phyloP scores from a whole-genome alignment of 2,113 vertebrate genomes.

The Protobothrops mucrosquamatus region DNA sequence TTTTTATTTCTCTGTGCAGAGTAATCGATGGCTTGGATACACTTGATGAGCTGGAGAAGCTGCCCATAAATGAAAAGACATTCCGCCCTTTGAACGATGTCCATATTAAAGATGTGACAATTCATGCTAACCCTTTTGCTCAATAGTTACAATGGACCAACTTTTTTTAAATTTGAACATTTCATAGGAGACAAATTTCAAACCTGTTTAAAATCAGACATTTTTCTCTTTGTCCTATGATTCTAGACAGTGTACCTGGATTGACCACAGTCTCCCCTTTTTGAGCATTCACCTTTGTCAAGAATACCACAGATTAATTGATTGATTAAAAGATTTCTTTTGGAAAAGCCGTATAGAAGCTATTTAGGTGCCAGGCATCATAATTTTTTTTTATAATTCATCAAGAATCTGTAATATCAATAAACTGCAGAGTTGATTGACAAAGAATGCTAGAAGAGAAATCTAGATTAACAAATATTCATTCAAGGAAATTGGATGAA shows the following conservation, averaged over 20 bases:
- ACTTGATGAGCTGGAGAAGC: constrained; percentile 94
- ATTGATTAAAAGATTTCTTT: not conserved
- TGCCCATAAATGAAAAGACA: constrained; percentile 94
- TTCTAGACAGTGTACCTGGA: not conserved
- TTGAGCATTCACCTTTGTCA: not conserved
- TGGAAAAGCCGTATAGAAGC: not conserved
- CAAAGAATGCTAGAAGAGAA: not conserved
- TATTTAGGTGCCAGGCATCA: not conserved
- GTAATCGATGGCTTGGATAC: constrained; percentile 96
- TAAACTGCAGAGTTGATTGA: not conserved
- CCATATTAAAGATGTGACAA: constrained; percentile 88
- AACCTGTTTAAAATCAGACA: not conserved
- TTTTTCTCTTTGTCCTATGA: not conserved
- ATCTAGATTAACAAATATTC: not conserved
- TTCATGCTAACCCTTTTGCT: constrained; percentile 97
- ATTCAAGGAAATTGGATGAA: not conserved
- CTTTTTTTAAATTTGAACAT: not conserved
- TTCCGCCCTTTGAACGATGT: constrained; percentile 91
- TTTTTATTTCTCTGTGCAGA: constrained; percentile 63
- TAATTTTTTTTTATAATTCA: not conserved
- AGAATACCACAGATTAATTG: not conserved
- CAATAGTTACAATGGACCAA: constrained; percentile 60
- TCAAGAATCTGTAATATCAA: not conserved
- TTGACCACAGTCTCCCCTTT: not conserved
- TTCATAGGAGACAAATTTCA: not conserved